Evolutionary conservation across 2,113 vertebrate genomes (phyloP).

Genomic region (Marcusenius ussheri): DNA sequence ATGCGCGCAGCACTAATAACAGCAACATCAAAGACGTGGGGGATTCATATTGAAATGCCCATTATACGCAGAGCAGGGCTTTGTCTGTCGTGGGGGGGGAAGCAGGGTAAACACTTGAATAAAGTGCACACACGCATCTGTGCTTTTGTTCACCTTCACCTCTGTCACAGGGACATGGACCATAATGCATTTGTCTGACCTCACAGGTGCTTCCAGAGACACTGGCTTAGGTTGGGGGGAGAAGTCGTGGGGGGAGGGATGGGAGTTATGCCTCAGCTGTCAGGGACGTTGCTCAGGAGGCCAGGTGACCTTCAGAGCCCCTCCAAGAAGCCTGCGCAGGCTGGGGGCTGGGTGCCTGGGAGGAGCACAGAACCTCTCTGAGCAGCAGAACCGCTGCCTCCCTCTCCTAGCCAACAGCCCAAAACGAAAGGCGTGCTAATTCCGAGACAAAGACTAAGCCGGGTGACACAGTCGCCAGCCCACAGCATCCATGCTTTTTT

Average conservation of each 20-base stretch:
- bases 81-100: neutral
- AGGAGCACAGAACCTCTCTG: neutral
- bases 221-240: neutral
- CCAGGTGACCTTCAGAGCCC: slow-evolving; percentile 4
- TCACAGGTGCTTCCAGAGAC: slow-evolving; percentile 7
- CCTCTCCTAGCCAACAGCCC: slow-evolving; percentile 50
- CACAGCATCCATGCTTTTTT: neutral
- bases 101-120: neutral
- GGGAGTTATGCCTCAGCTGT: neutral
- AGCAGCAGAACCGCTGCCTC: neutral
- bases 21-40: slow-evolving; percentile 20
- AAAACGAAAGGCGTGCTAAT: slow-evolving; percentile 24
- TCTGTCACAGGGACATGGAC: neutral
- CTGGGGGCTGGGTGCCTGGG: too few relatives aligned
- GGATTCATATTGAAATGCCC: slow-evolving; percentile 32
- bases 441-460: neutral
- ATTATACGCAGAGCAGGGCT: neutral
- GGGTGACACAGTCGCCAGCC: neutral
- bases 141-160: neutral
- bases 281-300: slow-evolving; percentile 7
- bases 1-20: slow-evolving; percentile 13
- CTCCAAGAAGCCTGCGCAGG: neutral
- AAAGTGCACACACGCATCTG: neutral
- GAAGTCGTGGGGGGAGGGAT: neutral
- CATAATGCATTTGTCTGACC: neutral